These are phyloP conservation scores for Cryptophagus acutangulus DNA, from an alignment of 2,888 invertebrate species.

Conservation along the genomic window DNA sequence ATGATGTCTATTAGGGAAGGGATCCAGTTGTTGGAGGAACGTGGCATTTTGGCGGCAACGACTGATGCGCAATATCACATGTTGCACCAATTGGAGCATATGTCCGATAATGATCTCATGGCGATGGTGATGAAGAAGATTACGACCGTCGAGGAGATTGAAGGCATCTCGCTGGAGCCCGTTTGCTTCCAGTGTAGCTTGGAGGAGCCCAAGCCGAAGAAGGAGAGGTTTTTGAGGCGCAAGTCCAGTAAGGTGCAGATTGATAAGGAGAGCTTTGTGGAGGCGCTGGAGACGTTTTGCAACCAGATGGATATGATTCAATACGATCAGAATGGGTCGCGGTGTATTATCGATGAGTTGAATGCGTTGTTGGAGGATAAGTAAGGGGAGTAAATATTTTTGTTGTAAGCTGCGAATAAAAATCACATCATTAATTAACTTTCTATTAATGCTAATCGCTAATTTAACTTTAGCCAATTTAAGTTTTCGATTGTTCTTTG, in stretches of 20 bases:
- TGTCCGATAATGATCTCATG: not conserved
- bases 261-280: not conserved
- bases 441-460: conserved; percentile 10
- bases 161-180: not conserved
- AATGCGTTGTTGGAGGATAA: not conserved
- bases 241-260: not conserved
- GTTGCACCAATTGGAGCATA: not conserved
- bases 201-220: not conserved
- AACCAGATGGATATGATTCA: no score
- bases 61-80: not conserved
- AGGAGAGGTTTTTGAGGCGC: not conserved
- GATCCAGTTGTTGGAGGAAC: not conserved
- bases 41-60: not conserved
- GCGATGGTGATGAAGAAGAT: not conserved
- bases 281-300: no score
- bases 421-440: no score
- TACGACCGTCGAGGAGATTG: not conserved
- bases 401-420: no score
- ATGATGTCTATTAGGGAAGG: not conserved
- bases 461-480: conserved; percentile 7
- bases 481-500: conserved; percentile 6
- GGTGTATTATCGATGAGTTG: not conserved
- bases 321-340: no score
- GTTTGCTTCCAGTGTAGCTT: not conserved
- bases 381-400: not conserved